Evolutionary conservation across 2,888 invertebrate genomes (phyloP), one percentile per base, ranked within the genome.

Genomic region (Eupithecia vulgata): DNA sequence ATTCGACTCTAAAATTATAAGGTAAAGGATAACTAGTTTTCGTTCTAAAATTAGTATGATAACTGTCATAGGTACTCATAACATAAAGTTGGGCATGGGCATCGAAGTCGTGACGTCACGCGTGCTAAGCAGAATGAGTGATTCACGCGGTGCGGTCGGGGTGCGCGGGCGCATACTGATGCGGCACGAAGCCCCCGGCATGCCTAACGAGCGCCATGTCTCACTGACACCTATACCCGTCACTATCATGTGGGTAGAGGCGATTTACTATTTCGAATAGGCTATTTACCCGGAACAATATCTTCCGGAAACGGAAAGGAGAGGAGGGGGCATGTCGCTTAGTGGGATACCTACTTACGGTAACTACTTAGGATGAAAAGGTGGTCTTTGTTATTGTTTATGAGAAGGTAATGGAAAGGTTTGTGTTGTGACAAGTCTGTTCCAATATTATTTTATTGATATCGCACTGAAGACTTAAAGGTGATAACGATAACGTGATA

Each of bases 141-240:
- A 93, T 89, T 92, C 91, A 93, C 88, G 87, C 90, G 89, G 91
- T 90, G 90, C 89, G 86, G 90, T 88, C 84, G 88, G 86, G 88
- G 87, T 88, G 91, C 91, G 89, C 93, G 90, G 89, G 91, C 92
- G 92, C 93, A 93, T 93, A 91, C 86, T 90, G 89, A 93, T 93
- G 89, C 80, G 82, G 84, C 88, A 86, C 86, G 84, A 83, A 83
- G 79, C 87, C 87, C 85, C 84, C 79, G 83, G 90, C 88, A 91
- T 90, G 83, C 85, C 81, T 88, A 90, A 90, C 87, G 85, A 89
- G 86, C 82, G 79, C 83, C 83, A 84, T 87, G 87, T 84, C 86
- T 88, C 82, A 87, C 86, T 87, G 85, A 87, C 87, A 87, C 83
- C 84, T 82, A 83, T 85, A 85, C 82, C 82, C 78, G 79, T 79